phyloP scores from a whole-genome alignment of 2,113 vertebrate species.

The Anolis carolinensis region DNA sequence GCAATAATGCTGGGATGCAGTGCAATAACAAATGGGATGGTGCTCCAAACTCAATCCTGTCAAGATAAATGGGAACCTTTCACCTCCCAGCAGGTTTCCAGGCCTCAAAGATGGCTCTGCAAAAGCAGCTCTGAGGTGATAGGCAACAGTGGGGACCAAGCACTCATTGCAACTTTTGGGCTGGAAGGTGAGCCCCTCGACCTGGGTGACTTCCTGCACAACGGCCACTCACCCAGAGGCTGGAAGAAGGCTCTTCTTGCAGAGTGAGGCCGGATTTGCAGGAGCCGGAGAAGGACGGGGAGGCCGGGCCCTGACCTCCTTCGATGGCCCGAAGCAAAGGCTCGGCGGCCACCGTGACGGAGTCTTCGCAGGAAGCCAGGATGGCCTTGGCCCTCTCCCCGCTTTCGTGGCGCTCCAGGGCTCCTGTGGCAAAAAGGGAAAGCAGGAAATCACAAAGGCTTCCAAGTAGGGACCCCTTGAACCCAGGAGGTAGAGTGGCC shows the following conservation, averaged over 20 bases:
- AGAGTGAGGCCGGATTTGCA: conserved; percentile 55
- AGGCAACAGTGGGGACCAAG: not conserved
- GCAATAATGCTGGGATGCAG: too few species aligned
- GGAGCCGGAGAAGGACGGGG: conserved; percentile 2
- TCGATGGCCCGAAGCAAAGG: conserved; percentile 35
- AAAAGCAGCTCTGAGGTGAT: conserved; percentile 45
- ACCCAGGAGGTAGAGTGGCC: fast-evolving
- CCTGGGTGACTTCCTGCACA: too few species aligned
- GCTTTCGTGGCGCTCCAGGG: conserved; percentile 77
- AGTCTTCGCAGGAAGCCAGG: conserved; percentile 70
- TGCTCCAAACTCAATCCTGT: too few species aligned
- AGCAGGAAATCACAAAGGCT: not conserved
- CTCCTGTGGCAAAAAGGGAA: conserved; percentile 64
- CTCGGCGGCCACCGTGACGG: conserved; percentile 62
- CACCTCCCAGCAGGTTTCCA: conserved; percentile 68
- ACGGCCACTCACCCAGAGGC: conserved; percentile 64
- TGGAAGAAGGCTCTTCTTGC: conserved; percentile 53
- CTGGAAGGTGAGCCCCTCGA: too few species aligned
- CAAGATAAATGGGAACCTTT: conserved; percentile 78
- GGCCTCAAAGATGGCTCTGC: conserved; percentile 50
- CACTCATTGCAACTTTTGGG: too few species aligned
- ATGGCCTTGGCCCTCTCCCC: conserved; percentile 78
- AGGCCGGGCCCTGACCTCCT: conserved; percentile 49
- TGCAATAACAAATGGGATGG: too few species aligned
- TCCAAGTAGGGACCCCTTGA: too few species aligned